Evolutionary conservation across 1,140 invertebrate genomes (phyloP).

Genomic region (Campoletis sonorensis): DNA sequence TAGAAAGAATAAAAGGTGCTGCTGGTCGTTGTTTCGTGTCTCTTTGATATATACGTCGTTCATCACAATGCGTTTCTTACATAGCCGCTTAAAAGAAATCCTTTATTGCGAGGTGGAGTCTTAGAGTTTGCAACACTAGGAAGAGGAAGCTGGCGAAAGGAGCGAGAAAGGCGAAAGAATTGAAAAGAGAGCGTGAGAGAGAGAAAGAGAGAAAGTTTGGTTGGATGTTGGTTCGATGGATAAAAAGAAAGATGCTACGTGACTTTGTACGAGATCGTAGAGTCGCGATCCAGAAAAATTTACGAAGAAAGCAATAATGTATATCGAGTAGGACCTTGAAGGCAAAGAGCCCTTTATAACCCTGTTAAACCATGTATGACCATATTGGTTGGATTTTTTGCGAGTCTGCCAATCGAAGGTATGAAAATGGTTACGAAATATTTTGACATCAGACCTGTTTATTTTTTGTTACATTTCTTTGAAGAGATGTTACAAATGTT

Average conservation of each 20-base stretch:
- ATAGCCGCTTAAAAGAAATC: conserved; percentile 21
- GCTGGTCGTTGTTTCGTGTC: neutral
- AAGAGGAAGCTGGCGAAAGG: neutral
- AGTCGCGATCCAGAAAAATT: conserved; percentile 36
- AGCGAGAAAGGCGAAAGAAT: conserved; percentile 19
- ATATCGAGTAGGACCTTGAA: conserved; percentile 8
- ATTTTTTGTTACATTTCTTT: neutral
- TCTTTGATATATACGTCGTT: neutral
- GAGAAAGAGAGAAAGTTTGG: neutral
- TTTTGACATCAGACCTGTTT: neutral
- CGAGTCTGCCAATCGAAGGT: neutral
- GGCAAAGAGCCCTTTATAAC: neutral
- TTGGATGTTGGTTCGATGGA: conserved; percentile 35
- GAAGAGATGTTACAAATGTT: neutral
- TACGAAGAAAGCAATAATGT: conserved; percentile 5
- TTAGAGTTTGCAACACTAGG: conserved; percentile 14
- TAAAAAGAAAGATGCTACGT: conserved; percentile 42
- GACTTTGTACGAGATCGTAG: conserved; percentile 36
- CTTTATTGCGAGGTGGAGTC: conserved; percentile 28
- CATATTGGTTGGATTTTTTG: neutral
- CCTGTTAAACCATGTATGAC: neutral
- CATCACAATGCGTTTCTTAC: conserved; percentile 33
- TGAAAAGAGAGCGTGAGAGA: neutral
- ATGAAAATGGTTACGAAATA: neutral
- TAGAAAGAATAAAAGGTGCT: conserved; percentile 1